Conservation (phyloP, 2,113 vertebrate genomes). For the Cynocephalus volans region DNA sequence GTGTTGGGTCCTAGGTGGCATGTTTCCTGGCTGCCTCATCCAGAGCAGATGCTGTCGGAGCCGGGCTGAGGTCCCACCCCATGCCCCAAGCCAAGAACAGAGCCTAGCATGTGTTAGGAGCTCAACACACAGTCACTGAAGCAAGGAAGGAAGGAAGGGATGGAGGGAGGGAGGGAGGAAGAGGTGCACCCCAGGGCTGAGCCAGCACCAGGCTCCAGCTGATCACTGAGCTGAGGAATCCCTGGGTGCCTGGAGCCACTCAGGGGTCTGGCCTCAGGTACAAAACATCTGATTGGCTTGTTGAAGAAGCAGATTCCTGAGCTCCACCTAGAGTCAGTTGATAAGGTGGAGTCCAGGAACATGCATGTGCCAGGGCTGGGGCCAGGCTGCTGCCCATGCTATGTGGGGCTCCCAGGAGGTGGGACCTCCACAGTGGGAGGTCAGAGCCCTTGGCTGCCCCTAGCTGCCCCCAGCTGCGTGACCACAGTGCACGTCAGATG, state of each 20-base stretch:
- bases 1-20: fast-evolving
- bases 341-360: neutral
- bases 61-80: neutral
- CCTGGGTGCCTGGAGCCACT: neutral
- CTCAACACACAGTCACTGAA: neutral
- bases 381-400: fast-evolving
- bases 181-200: fast-evolving
- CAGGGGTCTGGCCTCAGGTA: too few relatives aligned
- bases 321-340: neutral
- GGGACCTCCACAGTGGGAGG: fast-evolving
- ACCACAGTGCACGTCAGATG: neutral
- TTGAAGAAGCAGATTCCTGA: neutral
- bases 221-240: neutral
- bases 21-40: neutral
- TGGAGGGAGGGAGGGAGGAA: fast-evolving
- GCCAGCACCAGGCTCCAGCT: neutral
- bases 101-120: too few relatives aligned
- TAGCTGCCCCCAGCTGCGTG: neutral
- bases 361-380: neutral
- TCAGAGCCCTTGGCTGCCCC: neutral
- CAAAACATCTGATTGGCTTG: neutral
- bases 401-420: neutral
- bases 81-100: neutral
- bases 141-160: too few relatives aligned
- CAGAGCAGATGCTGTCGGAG: neutral